phyloP scores from a whole-genome alignment of 2,888 invertebrate genomes.

The Scaptomyza reducta region DNA sequence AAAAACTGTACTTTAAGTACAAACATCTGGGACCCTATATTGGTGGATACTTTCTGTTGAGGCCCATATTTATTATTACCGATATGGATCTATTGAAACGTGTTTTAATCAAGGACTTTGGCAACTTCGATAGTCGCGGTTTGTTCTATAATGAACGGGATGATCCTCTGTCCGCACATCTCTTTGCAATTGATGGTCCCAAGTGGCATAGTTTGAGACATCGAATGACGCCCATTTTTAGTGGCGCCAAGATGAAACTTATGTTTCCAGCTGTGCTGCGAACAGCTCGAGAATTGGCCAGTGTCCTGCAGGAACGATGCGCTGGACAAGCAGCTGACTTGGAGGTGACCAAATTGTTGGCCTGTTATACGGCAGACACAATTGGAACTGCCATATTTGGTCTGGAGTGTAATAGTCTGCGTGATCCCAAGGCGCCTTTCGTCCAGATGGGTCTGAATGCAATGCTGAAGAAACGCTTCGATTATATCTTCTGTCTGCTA shows the following conservation, averaged over 20 bases:
- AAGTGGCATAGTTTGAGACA: slow-evolving; percentile 82
- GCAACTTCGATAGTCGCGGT: slow-evolving; percentile 80
- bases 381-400: slow-evolving; percentile 85
- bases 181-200: slow-evolving; percentile 82
- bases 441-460: slow-evolving; percentile 72
- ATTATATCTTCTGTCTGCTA: slow-evolving; percentile 48
- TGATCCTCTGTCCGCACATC: slow-evolving; percentile 82
- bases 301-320: slow-evolving; percentile 42
- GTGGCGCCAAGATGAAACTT: slow-evolving; percentile 81
- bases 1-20: slow-evolving; percentile 63
- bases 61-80: slow-evolving; percentile 58
- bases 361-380: slow-evolving; percentile 85
- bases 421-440: slow-evolving; percentile 82
- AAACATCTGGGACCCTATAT: slow-evolving; percentile 75
- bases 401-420: slow-evolving; percentile 84
- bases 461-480: slow-evolving; percentile 47
- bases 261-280: slow-evolving; percentile 76
- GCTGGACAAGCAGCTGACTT: slow-evolving; percentile 40
- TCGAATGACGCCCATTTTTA: slow-evolving; percentile 81
- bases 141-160: slow-evolving; percentile 76
- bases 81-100: slow-evolving; percentile 78
- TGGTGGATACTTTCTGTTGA: slow-evolving; percentile 75
- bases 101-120: slow-evolving; percentile 80
- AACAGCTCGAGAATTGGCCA: slow-evolving; percentile 58
- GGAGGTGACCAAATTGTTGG: slow-evolving; percentile 84